These are phyloP conservation scores for Nomada ruficornis DNA, from an alignment of 2,888 invertebrate species.

Conservation along the genomic window DNA sequence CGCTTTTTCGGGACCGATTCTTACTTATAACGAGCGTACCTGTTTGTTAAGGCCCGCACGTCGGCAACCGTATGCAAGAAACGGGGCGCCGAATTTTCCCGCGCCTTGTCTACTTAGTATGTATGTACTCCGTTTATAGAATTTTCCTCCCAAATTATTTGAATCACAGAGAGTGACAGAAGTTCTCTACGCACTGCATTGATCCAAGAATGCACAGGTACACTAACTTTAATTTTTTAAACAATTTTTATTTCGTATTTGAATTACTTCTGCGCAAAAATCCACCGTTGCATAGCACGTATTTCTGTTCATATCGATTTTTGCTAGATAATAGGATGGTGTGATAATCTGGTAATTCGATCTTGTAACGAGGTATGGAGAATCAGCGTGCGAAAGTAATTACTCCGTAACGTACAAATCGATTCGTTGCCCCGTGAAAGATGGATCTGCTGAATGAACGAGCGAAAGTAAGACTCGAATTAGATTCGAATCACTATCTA, in stretches of 20 bases:
- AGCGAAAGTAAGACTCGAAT: constrained; percentile 38
- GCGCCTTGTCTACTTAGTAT: constrained; percentile 18
- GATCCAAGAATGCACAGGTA: too few species aligned
- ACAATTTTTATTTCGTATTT: too few species aligned
- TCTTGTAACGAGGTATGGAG: background rate
- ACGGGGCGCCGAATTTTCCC: background rate
- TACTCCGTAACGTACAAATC: background rate
- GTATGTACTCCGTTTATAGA: constrained; percentile 12
- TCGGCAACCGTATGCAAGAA: constrained; percentile 29
- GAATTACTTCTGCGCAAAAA: too few species aligned
- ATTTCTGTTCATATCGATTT: background rate
- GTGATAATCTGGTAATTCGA: background rate
- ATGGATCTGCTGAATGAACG: constrained; percentile 6
- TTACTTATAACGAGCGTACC: constrained; percentile 36
- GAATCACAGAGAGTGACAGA: background rate
- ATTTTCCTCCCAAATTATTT: background rate
- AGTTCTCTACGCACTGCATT: too few species aligned
- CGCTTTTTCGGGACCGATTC: constrained; percentile 34
- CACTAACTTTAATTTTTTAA: too few species aligned
- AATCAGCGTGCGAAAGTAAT: background rate
- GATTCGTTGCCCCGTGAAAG: background rate
- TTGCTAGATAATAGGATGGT: background rate
- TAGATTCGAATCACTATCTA: constrained; percentile 44
- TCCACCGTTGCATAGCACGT: too few species aligned
- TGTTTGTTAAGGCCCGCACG: constrained; percentile 39